phyloP scores from a whole-genome alignment of 2,113 vertebrate species.

The Isichthys henryi region DNA sequence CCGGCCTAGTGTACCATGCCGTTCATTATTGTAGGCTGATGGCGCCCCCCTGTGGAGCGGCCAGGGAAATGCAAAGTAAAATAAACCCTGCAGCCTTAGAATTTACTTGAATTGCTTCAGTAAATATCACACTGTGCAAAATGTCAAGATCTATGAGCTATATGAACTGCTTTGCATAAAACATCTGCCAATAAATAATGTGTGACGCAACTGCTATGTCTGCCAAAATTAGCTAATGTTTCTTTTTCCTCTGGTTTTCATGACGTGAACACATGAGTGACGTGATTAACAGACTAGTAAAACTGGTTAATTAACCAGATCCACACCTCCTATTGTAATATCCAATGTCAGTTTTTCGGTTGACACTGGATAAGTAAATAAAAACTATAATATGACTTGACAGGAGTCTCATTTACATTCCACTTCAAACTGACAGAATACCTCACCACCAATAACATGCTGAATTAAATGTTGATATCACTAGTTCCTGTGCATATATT shows the following conservation, averaged over 20 bases:
- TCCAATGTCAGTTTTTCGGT: neutral
- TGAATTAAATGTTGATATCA: neutral
- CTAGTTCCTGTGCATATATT: neutral
- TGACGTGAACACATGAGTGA: neutral
- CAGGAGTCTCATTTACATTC: neutral
- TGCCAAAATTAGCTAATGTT: neutral
- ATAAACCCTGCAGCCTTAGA: neutral
- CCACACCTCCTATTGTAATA: neutral
- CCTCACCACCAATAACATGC: neutral
- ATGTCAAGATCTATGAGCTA: neutral
- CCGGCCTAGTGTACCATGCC: neutral
- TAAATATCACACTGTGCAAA: constrained; percentile 5
- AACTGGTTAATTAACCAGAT: neutral
- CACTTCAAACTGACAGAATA: neutral
- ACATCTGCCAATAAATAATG: neutral
- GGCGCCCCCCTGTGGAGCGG: neutral
- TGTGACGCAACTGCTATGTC: neutral
- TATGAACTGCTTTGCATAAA: neutral
- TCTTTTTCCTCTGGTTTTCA: neutral
- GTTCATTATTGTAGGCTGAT: neutral
- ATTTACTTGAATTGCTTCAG: neutral
- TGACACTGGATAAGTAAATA: neutral
- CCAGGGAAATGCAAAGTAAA: neutral
- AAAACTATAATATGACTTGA: neutral
- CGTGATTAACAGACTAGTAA: neutral